A percentile compares a stretch with the other conserved stretches of the same genome.
These are phyloP conservation scores for Globodera ellingtonae DNA, from an alignment of 1,140 invertebrate species.

Conservation along the genomic window DNA sequence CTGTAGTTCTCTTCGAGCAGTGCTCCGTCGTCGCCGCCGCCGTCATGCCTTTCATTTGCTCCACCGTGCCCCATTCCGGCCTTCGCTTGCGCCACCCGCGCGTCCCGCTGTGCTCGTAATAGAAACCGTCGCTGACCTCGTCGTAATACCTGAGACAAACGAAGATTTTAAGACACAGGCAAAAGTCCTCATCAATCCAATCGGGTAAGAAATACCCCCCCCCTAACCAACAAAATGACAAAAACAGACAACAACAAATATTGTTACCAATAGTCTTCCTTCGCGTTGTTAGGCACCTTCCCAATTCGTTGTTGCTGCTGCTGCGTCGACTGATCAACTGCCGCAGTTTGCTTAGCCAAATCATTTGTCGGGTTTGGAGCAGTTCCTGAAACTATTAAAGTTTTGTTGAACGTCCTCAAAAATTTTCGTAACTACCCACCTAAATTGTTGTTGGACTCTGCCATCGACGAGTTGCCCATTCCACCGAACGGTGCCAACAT, in stretches of 20 bases:
- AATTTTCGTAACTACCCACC: no score
- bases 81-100: conserved; percentile 61
- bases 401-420: no score
- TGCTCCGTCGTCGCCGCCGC: not conserved
- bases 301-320: conserved; percentile 17
- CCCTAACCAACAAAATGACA: conserved; percentile 8
- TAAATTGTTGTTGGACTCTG: no score
- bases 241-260: not conserved
- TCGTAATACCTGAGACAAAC: conserved; percentile 41
- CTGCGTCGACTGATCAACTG: conserved; percentile 8
- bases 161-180: not conserved
- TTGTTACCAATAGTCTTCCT: conserved; percentile 39
- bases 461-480: no score
- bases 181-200: not conserved
- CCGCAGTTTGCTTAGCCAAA: not conserved
- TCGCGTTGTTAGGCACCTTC: conserved; percentile 12
- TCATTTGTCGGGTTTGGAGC: not conserved
- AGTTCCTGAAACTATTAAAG: not conserved
- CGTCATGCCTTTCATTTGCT: conserved; percentile 9
- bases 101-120: conserved; percentile 62
- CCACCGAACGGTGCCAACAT: not conserved
- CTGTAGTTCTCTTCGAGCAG: not conserved
- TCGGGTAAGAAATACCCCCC: no score
- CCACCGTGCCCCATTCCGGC: conserved; percentile 30
- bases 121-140: conserved; percentile 56